Percentiles rank a stretch among this genome's conserved stretches.
These are phyloP conservation scores for Eremophila alpestris DNA, from an alignment of 2,797 vertebrate genomes.

Conservation along the genomic window DNA sequence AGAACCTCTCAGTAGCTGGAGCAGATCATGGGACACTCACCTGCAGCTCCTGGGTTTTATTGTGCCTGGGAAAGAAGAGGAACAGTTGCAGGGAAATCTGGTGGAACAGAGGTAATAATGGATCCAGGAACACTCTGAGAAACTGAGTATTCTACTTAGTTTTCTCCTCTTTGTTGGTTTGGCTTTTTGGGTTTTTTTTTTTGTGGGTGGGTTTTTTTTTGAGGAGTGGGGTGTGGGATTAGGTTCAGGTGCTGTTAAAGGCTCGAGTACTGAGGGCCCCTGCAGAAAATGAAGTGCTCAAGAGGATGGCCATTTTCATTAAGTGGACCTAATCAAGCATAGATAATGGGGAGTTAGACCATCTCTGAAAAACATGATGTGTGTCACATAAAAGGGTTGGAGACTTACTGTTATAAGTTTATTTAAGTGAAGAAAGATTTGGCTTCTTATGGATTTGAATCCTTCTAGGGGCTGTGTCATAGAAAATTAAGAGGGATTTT, in stretches of 20 bases:
- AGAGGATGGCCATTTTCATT: background rate
- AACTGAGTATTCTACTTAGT: background rate
- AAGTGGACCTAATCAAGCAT: conserved; percentile 46
- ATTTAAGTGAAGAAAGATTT: conserved; percentile 57
- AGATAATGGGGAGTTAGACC: conserved; percentile 21
- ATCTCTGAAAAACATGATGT: conserved; percentile 49
- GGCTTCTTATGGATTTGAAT: conserved; percentile 25
- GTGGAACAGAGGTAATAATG: background rate
- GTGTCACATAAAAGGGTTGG: conserved; percentile 48
- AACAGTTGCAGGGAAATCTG: conserved; percentile 2
- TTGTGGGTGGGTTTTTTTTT: background rate
- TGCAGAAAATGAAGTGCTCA: conserved; percentile 26
- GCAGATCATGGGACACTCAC: background rate
- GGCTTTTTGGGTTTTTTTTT: background rate
- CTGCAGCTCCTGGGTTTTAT: conserved; percentile 12
- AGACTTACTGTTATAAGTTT: conserved; percentile 54
- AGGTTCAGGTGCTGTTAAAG: background rate
- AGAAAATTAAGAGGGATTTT: conserved; percentile 53
- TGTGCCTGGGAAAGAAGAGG: conserved; percentile 13
- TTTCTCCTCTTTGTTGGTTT: background rate
- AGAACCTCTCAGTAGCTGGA: conserved; percentile 21
- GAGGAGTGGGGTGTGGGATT: background rate
- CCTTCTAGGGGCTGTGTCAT: conserved; percentile 15
- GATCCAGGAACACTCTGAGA: background rate
- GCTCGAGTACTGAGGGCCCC: background rate